phyloP scores from a whole-genome alignment of 2,113 vertebrate genomes.

The Lipophrys pholis region DNA sequence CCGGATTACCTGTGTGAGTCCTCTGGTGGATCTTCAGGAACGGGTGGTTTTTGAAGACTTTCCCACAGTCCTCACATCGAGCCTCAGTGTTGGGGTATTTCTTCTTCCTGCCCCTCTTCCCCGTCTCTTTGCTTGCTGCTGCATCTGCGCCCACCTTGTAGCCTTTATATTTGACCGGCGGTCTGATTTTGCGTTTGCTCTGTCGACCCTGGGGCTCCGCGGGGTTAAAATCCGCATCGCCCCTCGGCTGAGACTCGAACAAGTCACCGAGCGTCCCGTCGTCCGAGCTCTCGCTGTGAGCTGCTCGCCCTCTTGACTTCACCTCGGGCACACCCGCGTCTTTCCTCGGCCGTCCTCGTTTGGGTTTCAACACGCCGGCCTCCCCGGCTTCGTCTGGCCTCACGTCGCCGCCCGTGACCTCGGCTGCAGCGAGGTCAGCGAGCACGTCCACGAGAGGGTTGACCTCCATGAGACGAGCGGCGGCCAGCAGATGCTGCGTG shows the following conservation, averaged over 20 bases:
- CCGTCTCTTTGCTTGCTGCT: conserved; percentile 78
- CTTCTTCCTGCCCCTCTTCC: conserved; percentile 84
- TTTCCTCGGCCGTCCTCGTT: conserved; percentile 91
- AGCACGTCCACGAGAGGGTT: conserved; percentile 88
- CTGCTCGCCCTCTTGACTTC: not conserved
- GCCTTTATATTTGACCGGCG: conserved; percentile 89
- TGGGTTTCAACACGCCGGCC: conserved; percentile 79
- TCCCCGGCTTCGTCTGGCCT: not conserved
- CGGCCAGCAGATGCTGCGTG: conserved; percentile 88
- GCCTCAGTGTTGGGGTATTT: conserved; percentile 86
- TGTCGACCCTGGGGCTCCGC: conserved; percentile 79
- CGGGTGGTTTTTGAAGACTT: conserved; percentile 93
- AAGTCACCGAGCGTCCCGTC: not conserved
- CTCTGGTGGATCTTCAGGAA: conserved; percentile 93
- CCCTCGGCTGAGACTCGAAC: conserved; percentile 41
- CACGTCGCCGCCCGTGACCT: not conserved
- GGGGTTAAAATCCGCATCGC: conserved; percentile 82
- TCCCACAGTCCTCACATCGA: conserved; percentile 92
- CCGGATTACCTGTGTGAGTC: conserved; percentile 90
- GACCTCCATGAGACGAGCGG: conserved; percentile 90
- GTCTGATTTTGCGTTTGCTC: conserved; percentile 89
- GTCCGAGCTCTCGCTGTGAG: too few species aligned
- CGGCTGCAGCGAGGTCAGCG: conserved; percentile 68
- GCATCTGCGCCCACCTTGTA: conserved; percentile 87
- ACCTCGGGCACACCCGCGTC: conserved; percentile 1